Percentiles rank a stretch among this genome's conserved stretches.
Conservation (phyloP, 2,113 vertebrate genomes). For the sheep (Ovis aries) region ARS-UI_Ramb_v3.0 NC_056058.1:35248001-35248500, state of each 20-base stretch:
- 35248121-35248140: conserved; percentile 13
- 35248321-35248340: not conserved
- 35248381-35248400: not conserved
- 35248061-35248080: conserved; percentile 36
- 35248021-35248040: not conserved
- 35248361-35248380: not conserved
- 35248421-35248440: not conserved
- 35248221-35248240: not conserved
- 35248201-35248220: not conserved
- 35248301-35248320: not conserved
- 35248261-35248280: not conserved
- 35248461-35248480: conserved; percentile 28
- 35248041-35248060: conserved; percentile 20
- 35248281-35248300: not conserved
- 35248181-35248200: conserved; percentile 1
- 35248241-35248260: conserved; percentile 41
- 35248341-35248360: not conserved
- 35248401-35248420: not conserved
- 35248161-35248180: not conserved
- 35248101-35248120: conserved; percentile 51
- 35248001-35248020: not conserved
- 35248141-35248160: conserved; percentile 15
- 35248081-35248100: conserved; percentile 34
- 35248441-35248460: not conserved
- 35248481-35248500: not conserved